Evolutionary conservation across 2,797 vertebrate species (phyloP).

Genomic region (Chanos chanos): DNA sequence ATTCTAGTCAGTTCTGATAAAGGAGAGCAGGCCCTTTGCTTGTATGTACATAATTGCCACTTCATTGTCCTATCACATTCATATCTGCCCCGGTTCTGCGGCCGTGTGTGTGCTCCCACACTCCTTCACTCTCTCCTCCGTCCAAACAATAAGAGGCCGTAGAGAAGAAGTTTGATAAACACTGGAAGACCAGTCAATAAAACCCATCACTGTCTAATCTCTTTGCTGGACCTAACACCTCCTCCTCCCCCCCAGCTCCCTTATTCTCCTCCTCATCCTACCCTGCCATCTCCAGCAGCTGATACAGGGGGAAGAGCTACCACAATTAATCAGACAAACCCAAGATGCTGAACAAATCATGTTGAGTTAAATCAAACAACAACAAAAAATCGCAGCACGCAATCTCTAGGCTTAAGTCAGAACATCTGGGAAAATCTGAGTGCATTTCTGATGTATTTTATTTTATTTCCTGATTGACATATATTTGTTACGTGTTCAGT

Average conservation of each 20-base stretch:
- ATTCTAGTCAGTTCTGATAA: constrained; percentile 38
- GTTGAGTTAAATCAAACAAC: too few relatives aligned
- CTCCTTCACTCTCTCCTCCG: constrained; percentile 38
- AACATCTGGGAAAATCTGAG: too few relatives aligned
- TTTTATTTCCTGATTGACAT: too few relatives aligned
- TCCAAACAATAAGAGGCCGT: constrained; percentile 59
- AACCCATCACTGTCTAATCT: constrained; percentile 76
- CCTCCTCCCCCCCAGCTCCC: constrained; percentile 40
- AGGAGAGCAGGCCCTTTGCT: constrained; percentile 52
- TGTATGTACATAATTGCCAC: constrained; percentile 70
- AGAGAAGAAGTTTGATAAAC: constrained; percentile 72
- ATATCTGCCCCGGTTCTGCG: constrained; percentile 66
- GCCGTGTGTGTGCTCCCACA: too few relatives aligned
- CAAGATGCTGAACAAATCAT: too few relatives aligned
- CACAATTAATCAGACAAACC: too few relatives aligned
- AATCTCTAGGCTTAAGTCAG: too few relatives aligned
- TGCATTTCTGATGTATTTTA: too few relatives aligned
- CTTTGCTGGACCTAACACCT: constrained; percentile 56
- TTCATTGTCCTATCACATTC: constrained; percentile 77
- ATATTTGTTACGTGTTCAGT: too few relatives aligned
- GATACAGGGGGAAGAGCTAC: too few relatives aligned
- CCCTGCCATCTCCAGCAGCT: too few relatives aligned
- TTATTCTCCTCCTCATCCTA: constrained; percentile 30
- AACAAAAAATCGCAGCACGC: too few relatives aligned
- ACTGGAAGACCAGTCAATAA: constrained; percentile 71